Percentiles rank a stretch among this genome's conserved stretches.
phyloP scores from a whole-genome alignment of 2,113 vertebrate genomes.

The Polyodon spathula region DNA sequence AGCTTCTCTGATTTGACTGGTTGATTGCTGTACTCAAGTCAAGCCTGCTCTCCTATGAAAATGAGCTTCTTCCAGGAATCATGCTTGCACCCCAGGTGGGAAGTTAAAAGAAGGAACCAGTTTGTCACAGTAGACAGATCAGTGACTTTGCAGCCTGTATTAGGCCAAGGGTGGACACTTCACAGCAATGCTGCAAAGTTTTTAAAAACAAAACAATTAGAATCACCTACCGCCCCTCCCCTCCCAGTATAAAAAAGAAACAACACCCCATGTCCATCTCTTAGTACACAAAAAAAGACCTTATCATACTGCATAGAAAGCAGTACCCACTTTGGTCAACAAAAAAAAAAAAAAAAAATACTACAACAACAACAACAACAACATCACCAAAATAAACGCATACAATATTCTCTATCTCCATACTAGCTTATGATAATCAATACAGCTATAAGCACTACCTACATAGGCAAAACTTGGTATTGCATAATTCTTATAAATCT shows the following conservation, averaged over 20 bases:
- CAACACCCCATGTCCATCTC: conserved; percentile 68
- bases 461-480: conserved; percentile 99
- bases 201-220: conserved; percentile 49
- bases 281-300: conserved; percentile 84
- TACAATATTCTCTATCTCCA: conserved; percentile 77
- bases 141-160: conserved; percentile 87
- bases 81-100: conserved; percentile 80
- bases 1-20: conserved; percentile 22
- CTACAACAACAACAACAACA: conserved; percentile 63
- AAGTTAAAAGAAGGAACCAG: conserved; percentile 64
- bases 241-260: conserved; percentile 59
- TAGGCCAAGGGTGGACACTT: conserved; percentile 71
- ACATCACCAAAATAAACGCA: conserved; percentile 76
- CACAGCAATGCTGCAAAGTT: conserved; percentile 75
- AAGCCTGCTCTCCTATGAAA: conserved; percentile 78
- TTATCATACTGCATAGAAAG: conserved; percentile 96
- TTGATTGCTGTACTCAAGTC: conserved; percentile 75
- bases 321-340: conserved; percentile 98
- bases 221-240: conserved; percentile 52
- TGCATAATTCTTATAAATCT: conserved; percentile 99
- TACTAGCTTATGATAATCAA: conserved; percentile 98
- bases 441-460: conserved; percentile 99
- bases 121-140: conserved; percentile 85
- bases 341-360: conserved; percentile 52
- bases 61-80: conserved; percentile 58